Evolutionary conservation across 2,888 invertebrate genomes (phyloP).

Genomic region (Leptopilina myrica): DNA sequence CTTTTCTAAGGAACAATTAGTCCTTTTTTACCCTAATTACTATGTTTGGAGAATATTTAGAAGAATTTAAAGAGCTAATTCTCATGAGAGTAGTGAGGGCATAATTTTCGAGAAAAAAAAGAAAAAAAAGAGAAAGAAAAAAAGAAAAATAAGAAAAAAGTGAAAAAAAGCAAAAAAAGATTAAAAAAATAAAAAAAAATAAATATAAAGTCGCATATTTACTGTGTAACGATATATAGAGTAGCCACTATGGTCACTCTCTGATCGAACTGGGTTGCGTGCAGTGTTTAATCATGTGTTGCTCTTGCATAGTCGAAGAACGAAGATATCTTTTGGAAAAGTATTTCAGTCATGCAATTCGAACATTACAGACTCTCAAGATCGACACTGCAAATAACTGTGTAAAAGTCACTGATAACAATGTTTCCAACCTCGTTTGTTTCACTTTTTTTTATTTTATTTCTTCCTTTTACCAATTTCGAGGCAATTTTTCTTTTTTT

Average conservation of each 20-base stretch:
- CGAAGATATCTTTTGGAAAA: constrained; percentile 3
- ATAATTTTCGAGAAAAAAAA: too few species aligned
- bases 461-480: neutral
- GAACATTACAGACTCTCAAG: constrained; percentile 5
- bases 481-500: neutral
- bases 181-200: too few species aligned
- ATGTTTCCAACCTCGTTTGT: constrained; percentile 3
- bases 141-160: too few species aligned
- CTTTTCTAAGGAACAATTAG: too few species aligned
- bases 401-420: constrained; percentile 9
- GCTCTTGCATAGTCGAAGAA: constrained; percentile 6
- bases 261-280: neutral
- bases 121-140: too few species aligned
- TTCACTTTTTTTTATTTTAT: neutral
- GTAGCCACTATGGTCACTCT: neutral
- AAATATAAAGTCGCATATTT: neutral
- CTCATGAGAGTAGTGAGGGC: too few species aligned
- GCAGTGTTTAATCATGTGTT: constrained; percentile 9
- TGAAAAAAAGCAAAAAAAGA: too few species aligned
- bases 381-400: constrained; percentile 8
- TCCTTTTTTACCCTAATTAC: too few species aligned
- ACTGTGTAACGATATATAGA: neutral
- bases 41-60: too few species aligned
- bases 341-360: constrained; percentile 30
- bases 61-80: too few species aligned